A percentile compares a stretch with the other conserved stretches of the same genome.
phyloP scores from a whole-genome alignment of 2,888 invertebrate genomes.

The Drosophila niveifrons region DNA sequence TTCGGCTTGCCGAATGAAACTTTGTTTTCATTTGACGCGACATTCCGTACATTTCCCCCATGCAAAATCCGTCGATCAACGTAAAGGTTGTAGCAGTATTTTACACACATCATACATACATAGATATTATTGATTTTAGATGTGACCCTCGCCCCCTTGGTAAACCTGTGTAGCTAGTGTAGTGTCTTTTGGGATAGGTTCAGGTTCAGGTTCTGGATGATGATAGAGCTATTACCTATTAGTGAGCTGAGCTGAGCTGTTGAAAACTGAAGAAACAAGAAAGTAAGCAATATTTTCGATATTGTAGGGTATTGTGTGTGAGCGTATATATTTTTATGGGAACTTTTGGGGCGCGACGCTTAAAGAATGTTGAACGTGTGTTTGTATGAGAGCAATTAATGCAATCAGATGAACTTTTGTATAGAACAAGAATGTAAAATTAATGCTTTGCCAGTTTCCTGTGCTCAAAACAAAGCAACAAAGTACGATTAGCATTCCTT shows the following conservation, averaged over 20 bases:
- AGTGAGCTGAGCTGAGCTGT: constrained; percentile 7
- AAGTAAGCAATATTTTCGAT: constrained; percentile 76
- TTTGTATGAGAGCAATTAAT: constrained; percentile 19
- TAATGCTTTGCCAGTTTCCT: constrained; percentile 33
- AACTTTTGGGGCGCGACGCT: constrained; percentile 34
- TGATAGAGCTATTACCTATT: constrained; percentile 10
- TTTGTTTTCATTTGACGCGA: constrained; percentile 7
- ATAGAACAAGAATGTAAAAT: constrained; percentile 13
- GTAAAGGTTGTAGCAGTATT: constrained; percentile 46
- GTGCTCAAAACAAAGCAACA: constrained; percentile 28
- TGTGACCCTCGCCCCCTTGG: constrained; percentile 5
- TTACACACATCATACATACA: constrained; percentile 8
- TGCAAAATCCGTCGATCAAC: constrained; percentile 31
- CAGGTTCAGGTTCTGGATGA: constrained; percentile 4
- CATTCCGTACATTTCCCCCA: constrained; percentile 37
- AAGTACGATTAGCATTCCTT: constrained; percentile 38
- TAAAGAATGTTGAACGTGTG: constrained; percentile 27
- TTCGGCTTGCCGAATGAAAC: constrained; percentile 6
- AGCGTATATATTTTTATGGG: constrained; percentile 46
- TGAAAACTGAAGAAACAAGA: constrained; percentile 34
- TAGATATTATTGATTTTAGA: constrained; percentile 9
- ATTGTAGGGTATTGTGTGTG: constrained; percentile 33
- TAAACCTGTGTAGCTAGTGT: constrained; percentile 38
- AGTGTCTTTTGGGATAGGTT: constrained; percentile 18
- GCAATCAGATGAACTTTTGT: constrained; percentile 43